Percentiles rank a stretch among this genome's conserved stretches.
phyloP scores from a whole-genome alignment of 2,113 vertebrate genomes.

The Corapipo altera region DNA sequence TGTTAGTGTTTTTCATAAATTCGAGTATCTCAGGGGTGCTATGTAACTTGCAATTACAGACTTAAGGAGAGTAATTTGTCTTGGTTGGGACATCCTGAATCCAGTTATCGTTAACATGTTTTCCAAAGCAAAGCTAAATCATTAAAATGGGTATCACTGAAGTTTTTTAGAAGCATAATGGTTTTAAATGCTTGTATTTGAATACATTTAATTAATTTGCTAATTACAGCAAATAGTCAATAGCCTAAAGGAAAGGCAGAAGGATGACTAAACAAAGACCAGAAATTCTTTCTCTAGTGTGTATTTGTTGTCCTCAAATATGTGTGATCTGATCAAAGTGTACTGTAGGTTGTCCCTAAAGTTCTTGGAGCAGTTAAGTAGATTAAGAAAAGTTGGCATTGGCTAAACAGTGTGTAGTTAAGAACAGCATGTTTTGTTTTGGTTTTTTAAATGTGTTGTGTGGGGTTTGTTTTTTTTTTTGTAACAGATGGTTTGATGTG shows the following conservation, averaged over 20 bases:
- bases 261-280: background rate
- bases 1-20: background rate
- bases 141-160: background rate
- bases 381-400: background rate
- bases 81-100: background rate
- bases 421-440: background rate
- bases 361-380: background rate
- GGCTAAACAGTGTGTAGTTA: background rate
- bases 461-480: background rate
- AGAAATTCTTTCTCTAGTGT: background rate
- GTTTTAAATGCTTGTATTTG: background rate
- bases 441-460: background rate
- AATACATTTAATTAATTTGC: background rate
- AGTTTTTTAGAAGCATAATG: background rate
- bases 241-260: background rate
- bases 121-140: background rate
- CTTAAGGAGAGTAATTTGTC: background rate
- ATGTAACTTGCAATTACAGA: background rate
- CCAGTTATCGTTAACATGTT: background rate
- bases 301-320: background rate
- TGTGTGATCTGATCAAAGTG: background rate
- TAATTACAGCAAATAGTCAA: background rate
- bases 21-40: background rate
- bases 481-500: slow-evolving; percentile 95
- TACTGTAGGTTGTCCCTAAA: background rate